Conservation (phyloP, 2,888 invertebrate genomes). For the Tenthredo amoena region DNA sequence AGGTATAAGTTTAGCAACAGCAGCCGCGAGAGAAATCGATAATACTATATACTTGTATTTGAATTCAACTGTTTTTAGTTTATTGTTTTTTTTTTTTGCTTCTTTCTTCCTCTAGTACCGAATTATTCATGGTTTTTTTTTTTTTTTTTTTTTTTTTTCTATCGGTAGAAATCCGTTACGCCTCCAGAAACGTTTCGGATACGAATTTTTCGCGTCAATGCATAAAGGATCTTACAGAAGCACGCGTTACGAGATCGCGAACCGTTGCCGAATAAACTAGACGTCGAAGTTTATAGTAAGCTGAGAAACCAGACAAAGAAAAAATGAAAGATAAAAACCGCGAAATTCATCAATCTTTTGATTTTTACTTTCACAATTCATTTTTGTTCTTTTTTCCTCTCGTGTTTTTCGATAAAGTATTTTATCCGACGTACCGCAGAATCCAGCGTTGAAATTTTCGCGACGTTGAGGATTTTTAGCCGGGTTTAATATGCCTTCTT, state of each 20-base stretch:
- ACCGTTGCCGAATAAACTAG: neutral
- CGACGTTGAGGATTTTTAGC: no score
- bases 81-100: neutral
- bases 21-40: neutral
- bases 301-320: neutral
- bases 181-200: neutral
- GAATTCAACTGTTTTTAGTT: neutral
- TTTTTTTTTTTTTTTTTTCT: neutral
- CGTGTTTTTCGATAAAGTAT: no score
- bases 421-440: no score
- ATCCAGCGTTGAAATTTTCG: no score
- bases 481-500: no score
- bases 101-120: neutral
- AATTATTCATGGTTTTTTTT: conserved; percentile 13
- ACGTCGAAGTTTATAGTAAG: neutral
- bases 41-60: neutral
- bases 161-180: conserved; percentile 6
- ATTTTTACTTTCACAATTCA: neutral
- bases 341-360: neutral
- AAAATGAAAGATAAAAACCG: neutral
- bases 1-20: neutral
- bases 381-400: neutral
- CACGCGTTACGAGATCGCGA: neutral
- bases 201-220: neutral
- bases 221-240: neutral